Base-by-base conservation (phyloP, 2,113 vertebrate species). In the Narcine bancroftii region DNA sequence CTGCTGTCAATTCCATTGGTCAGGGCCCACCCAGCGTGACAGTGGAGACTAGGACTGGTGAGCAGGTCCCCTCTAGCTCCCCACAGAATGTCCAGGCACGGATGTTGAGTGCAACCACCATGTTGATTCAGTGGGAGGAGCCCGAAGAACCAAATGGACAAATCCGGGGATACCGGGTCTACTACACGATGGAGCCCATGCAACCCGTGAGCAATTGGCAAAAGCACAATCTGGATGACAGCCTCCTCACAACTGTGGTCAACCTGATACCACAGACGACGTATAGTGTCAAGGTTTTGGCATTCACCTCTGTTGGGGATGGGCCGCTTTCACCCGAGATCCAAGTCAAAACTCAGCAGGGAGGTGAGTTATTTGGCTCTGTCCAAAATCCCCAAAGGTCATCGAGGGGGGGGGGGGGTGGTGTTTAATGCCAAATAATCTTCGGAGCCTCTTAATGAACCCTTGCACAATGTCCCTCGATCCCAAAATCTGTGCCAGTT, bases 51-150 rank as follows among this genome's bases (percentile, higher is more conserved):
- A 96, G 98, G 2, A 99, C 99, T 0, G 99, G 98, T 21, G 98
- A 99, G 56, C 99, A 99, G 93, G 99, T 98, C 0, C 98, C 98
- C 0, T 98, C 99, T 92, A 99, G 98, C 1, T 98, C 99, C 0
- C 99, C 99, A 0, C 95, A 98, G 15, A 99, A 97, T 0, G 97
- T 99, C 92, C 98, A 99, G 93, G 98, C 97, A 0, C 96, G 98
- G 1, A 99, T 99, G 95, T 96, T 99, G 93, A 99, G 98, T 11
- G 96, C 97, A 87, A 97, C 96, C 94, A 99, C 98, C 93, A 98
- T 99, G 99, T 97, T 99, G 94, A 97, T 99, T 93, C 97, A 98
- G 92, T 99, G 99, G 99, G 98, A 99, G 56, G 98, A 99, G 36
- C 99, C 99, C 0, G 98, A 99, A 95, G 99, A 99, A 93, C 98